These are phyloP conservation scores for Centropus unirufus DNA, from an alignment of 2,113 vertebrate species.

Conservation along the genomic window DNA sequence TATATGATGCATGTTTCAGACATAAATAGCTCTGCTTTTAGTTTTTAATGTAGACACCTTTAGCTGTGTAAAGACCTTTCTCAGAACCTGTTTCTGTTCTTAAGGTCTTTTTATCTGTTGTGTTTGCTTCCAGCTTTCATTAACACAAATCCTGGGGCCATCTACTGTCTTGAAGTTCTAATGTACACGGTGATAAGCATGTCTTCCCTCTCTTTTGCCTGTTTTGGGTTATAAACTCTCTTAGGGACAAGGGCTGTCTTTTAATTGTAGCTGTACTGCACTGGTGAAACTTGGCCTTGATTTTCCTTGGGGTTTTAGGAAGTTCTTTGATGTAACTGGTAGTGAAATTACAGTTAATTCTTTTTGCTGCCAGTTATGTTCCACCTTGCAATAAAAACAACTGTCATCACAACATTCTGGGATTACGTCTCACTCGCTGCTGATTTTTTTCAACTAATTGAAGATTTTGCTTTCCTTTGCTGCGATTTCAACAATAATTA, in stretches of 20 bases:
- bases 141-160: constrained; percentile 47
- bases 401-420: not conserved
- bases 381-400: constrained; percentile 6
- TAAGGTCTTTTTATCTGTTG: not conserved
- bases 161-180: constrained; percentile 50
- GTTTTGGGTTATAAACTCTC: constrained; percentile 35
- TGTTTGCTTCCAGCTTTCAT: constrained; percentile 39
- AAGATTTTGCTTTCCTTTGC: not conserved
- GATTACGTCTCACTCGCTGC: not conserved
- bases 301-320: constrained; percentile 14
- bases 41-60: not conserved
- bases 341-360: constrained; percentile 2
- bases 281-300: constrained; percentile 22
- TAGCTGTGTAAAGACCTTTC: not conserved
- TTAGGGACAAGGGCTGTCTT: constrained; percentile 21
- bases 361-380: constrained; percentile 20
- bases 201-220: not conserved
- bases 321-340: constrained; percentile 20
- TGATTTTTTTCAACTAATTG: not conserved
- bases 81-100: constrained; percentile 4
- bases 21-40: not conserved
- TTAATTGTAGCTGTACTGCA: not conserved
- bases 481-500: not conserved
- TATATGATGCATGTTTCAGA: not conserved
- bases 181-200: not conserved